Evolutionary conservation across 2,113 vertebrate species (phyloP), one percentile per base, ranked within the genome.

Genomic region (Corydoras sp.): DNA sequence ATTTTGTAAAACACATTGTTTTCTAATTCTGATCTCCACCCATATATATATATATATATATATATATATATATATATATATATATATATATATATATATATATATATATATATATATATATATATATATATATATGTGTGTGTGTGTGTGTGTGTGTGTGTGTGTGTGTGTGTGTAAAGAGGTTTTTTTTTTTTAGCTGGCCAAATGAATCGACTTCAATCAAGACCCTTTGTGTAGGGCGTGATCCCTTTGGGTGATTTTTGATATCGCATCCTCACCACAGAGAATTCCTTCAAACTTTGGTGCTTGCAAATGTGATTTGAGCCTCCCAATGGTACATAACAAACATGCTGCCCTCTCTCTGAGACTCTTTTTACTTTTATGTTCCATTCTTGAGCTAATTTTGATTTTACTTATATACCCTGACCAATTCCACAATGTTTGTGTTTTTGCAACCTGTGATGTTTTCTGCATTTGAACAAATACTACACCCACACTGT

Each of bases 361-460:
- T 74, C 72, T 70, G 43, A 58, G 35, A 79, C 75, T 68, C 65
- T 31, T 71, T 62, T 58, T 71, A 79, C 84, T 73, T 78, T 79
- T 14, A 60, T 72, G 77, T 83, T 79, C 78, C 58, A 62, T 79
- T 80, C 76, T 69, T 75, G 64, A 82, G 81, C 79, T 84, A 81
- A 83, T 85, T 83, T 73, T 64, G 76, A 85, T 81, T 82, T 54
- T 76, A 69, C 56, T 30, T 58, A 68, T 74, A 3, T 71, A 72
- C 69, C 77, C 77, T 76, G 65, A 72, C 77, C 79, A 73, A 68
- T 54, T 9, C 53, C 62, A 73, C 35, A 74, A 79, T 68, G 77
- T 68, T 80, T 77, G 79, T 78, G 76, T 76, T 73, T 54, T 65
- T 54, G 58, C 60, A 66, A 54, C 30, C 74, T 79, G 76, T 73